Conservation (phyloP, 2,113 vertebrate species). For the Benitochromis conjunctus region DNA sequence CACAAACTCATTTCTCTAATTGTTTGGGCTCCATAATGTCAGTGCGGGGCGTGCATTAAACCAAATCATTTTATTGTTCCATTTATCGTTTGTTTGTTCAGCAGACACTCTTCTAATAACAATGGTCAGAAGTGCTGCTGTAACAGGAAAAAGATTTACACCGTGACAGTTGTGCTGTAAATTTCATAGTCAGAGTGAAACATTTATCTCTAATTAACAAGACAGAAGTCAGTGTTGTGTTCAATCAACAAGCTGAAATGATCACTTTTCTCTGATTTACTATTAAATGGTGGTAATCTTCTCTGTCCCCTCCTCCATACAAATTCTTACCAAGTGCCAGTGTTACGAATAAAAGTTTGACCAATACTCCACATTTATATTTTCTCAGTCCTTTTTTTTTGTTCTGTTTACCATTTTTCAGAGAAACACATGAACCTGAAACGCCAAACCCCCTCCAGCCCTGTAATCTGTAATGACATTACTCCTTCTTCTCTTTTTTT, state of each 20-base stretch:
- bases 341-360: background rate
- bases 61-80: conserved; percentile 39
- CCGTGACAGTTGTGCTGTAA: background rate
- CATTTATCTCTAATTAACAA: background rate
- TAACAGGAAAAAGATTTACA: conserved; percentile 15
- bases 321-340: background rate
- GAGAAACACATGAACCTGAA: background rate
- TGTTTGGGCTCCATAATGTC: conserved; percentile 41
- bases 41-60: conserved; percentile 17
- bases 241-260: background rate
- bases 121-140: background rate
- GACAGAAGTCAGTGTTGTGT: background rate
- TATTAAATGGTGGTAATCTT: background rate
- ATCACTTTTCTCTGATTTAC: background rate
- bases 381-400: background rate
- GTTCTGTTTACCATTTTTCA: background rate
- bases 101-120: conserved; percentile 24
- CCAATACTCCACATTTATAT: background rate
- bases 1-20: conserved; percentile 50
- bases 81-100: conserved; percentile 50
- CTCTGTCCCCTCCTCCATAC: background rate
- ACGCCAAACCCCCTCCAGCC: background rate
- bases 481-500: background rate
- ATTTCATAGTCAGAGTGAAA: background rate
- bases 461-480: background rate